Evolutionary conservation across 2,113 vertebrate species (phyloP), one percentile per base, ranked within the genome.

Genomic region (Forbesichthys papilliferus): DNA sequence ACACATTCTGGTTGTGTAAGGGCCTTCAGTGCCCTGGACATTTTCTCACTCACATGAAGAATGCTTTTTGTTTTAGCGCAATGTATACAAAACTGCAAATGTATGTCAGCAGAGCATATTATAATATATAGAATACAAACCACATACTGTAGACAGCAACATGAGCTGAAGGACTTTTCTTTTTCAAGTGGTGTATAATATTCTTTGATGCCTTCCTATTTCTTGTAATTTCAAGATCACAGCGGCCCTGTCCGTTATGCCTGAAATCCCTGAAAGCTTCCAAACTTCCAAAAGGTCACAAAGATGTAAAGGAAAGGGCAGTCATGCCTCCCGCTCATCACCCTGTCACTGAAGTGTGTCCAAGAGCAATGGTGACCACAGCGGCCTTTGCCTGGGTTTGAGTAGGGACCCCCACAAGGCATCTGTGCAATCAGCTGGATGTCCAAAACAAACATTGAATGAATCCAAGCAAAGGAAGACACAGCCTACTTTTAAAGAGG

Each of bases 391-490:
- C 90, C 88, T 83, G 84, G 79, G 14, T 10, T 74, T 71, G 71
- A 82, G 66, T 42, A 46, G 88, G 71, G 82, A 62, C 68, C 13
- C 18, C 72, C 87, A 69, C 77, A 77, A 83, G 74, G 71, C 55
- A 74, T 49, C 73, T 11, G 13, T 92, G 89, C 89, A 92, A 75
- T 89, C 82, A 79, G 84, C 87, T 85, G 82, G 88, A 88, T 90
- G 87, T 92, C 78, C 72, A 74, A 89, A 82, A 89, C 84, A 92
- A 93, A 92, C 69, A 74, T 87, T 78, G 92, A 93, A 94, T 92
- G 93, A 94, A 94, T 95, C 92, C 90, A 89, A 88, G 82, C 79
- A 74, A 90, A 93, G 87, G 79, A 93, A 94, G 87, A 92, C 90
- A 82, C 89, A 79, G 88, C 83, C 91, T 92, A 2, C 27, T 95